phyloP scores from a whole-genome alignment of 2,888 invertebrate species.

The Lutraria lutraria region DNA sequence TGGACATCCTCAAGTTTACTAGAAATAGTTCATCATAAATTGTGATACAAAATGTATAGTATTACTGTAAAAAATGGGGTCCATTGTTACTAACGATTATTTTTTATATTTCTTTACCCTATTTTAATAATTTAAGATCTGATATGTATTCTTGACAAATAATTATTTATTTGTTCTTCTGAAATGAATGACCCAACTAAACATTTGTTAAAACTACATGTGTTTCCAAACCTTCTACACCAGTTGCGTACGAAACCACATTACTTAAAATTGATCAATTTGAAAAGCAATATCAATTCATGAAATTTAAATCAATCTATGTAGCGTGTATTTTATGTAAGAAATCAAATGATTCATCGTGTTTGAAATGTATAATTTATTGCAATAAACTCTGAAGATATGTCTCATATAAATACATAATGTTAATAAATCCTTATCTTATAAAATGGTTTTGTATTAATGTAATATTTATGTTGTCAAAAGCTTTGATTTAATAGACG shows the following conservation, averaged over 20 bases:
- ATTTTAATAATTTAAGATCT: neutral
- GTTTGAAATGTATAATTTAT: constrained; percentile 12
- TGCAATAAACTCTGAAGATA: neutral
- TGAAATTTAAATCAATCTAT: neutral
- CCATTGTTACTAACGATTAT: no score
- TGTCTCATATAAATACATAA: neutral
- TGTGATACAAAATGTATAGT: no score
- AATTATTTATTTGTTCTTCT: neutral
- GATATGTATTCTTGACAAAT: neutral
- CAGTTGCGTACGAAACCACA: neutral
- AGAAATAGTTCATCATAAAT: no score
- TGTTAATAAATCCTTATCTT: constrained; percentile 12
- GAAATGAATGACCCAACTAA: neutral
- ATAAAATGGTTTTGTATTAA: neutral
- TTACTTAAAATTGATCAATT: neutral
- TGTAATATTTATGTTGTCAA: neutral
- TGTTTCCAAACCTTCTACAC: no score
- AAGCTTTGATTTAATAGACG: neutral
- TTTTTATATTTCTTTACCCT: no score
- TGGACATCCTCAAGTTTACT: no score
- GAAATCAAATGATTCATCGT: neutral
- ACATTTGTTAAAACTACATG: no score
- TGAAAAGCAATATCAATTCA: neutral
- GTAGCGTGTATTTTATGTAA: neutral
- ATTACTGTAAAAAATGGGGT: no score